Conservation (phyloP, 2,113 vertebrate genomes). For the Calcarius ornatus region DNA sequence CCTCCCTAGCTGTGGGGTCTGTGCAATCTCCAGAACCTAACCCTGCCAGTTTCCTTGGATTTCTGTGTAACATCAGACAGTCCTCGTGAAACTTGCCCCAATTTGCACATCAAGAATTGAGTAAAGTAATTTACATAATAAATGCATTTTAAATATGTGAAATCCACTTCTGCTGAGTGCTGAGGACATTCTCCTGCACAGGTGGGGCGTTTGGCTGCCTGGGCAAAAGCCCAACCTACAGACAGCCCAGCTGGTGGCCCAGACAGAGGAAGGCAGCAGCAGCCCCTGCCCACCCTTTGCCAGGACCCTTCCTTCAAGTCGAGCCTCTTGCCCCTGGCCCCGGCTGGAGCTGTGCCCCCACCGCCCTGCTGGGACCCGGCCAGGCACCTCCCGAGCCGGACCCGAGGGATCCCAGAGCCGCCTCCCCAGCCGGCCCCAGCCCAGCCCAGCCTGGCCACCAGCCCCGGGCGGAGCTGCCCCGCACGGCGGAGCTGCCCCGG, state of each 20-base stretch:
- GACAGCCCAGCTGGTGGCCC: not conserved
- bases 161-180: not conserved
- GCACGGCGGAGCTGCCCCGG: fast-evolving
- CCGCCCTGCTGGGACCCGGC: too few species aligned
- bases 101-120: not conserved
- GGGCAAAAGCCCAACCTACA: not conserved
- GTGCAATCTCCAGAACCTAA: not conserved
- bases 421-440: fast-evolving
- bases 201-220: not conserved
- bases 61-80: too few species aligned
- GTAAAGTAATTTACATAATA: not conserved
- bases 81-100: not conserved
- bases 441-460: fast-evolving
- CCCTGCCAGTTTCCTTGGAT: not conserved
- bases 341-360: not conserved
- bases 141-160: not conserved
- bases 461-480: fast-evolving
- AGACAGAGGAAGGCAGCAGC: not conserved
- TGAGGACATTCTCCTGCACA: not conserved
- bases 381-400: not conserved
- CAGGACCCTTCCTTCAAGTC: not conserved
- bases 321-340: not conserved
- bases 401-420: not conserved
- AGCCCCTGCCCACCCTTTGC: not conserved
- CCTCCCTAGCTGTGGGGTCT: not conserved